Base-by-base conservation (phyloP, 2,888 invertebrate species). In the Tanypteryx hageni region DNA sequence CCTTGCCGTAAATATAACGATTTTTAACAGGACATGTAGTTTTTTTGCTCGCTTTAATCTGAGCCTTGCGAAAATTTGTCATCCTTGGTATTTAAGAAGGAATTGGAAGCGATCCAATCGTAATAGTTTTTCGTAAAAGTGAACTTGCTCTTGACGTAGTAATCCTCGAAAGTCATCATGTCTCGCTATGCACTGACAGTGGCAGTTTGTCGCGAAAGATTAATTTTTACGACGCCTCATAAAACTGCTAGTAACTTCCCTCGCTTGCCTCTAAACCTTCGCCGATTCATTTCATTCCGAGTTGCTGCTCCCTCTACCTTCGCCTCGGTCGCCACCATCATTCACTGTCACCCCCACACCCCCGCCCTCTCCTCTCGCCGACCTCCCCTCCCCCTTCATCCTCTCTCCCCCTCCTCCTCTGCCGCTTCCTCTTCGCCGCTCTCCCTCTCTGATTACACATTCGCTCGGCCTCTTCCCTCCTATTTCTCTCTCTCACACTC, bases 211-310 rank as follows among this genome's bases (percentile, higher is more conserved):
- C 89, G 89, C 89, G 89, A 64, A 89, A 89, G 64, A 61, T 61
- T 64, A 27, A 64, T 64, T 64, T 89, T 89, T 89, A 89, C 89
- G 89, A 89, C 89, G 44, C 44, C 89, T 89, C 89, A 89, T 89
- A 89, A 64, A 89, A 89, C 89, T 68, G 89, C 64, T 22, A 64
- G 64, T 44, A 89, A 44, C 61, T 27, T 22, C 61, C 57, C 86
- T 61, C 58, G 16, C 61, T 31, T 86, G 27, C 86, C 22, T 56
- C 76, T 27, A 76, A 76, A 76, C 76, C 22, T 76, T 27, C 22
- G 76, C 44, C 89, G 89, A 89, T 61, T 64, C 68, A 31, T 89
- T 89, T 89, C 44, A 89, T 89, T 61, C 59, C 44, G 89, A 89
- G 56, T 31, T 22, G 44, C 68, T 27, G 44, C 61, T 31, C 13